phyloP scores from a whole-genome alignment of 23 tunicate genomes.

The Phallusia fumigata region DNA sequence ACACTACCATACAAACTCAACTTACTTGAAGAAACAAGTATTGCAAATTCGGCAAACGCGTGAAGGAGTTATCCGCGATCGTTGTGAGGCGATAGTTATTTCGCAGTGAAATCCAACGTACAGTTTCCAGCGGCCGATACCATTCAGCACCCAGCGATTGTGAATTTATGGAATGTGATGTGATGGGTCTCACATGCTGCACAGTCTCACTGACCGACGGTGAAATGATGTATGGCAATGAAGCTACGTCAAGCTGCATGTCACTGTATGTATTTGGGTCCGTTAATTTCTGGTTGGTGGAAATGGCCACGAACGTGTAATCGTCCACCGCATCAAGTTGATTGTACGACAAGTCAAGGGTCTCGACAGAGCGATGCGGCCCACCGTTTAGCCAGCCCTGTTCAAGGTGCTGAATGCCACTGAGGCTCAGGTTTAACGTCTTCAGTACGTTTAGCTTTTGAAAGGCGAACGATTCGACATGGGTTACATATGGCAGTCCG shows the following conservation, averaged over 20 bases:
- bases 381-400: conserved; percentile 83
- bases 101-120: conserved; percentile 32
- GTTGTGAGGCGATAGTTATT: conserved; percentile 20
- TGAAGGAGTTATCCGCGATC: conserved; percentile 47
- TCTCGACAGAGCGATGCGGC: conserved; percentile 39
- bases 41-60: conserved; percentile 45
- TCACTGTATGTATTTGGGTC: conserved; percentile 6
- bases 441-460: conserved; percentile 12
- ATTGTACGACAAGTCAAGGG: conserved; percentile 57
- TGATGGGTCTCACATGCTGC: neutral
- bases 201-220: conserved; percentile 11
- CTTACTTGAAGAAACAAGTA: conserved; percentile 72
- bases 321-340: conserved; percentile 13
- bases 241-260: neutral
- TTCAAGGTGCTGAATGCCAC: conserved; percentile 34
- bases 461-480: conserved; percentile 23
- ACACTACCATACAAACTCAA: too few relatives aligned
- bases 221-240: conserved; percentile 28
- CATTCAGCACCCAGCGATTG: conserved; percentile 7
- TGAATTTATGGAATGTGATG: neutral
- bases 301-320: conserved; percentile 34
- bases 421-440: conserved; percentile 48
- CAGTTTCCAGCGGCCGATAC: conserved; percentile 14
- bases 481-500: conserved; percentile 14
- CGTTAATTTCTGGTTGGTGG: neutral